These are phyloP conservation scores for Eurytoma adleriae DNA, from an alignment of 2,888 invertebrate species.

Conservation along the genomic window DNA sequence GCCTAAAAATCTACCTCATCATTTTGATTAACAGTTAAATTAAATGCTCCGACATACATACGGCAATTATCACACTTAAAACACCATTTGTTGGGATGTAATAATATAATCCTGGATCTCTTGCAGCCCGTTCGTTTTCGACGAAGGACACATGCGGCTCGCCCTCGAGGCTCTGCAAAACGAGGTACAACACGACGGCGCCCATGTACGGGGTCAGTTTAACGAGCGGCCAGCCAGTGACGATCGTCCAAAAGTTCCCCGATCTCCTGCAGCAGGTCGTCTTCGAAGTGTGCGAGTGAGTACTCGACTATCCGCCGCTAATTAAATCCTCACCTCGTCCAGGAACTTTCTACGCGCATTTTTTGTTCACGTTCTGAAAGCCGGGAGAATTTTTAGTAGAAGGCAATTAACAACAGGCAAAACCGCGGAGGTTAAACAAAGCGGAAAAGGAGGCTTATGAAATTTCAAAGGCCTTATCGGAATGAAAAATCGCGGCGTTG, in stretches of 20 bases:
- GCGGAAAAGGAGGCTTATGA: background rate
- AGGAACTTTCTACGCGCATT: too few species aligned
- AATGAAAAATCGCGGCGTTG: background rate
- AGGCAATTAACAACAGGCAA: too few species aligned
- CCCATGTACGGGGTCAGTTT: conserved; percentile 96
- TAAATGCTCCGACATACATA: too few species aligned
- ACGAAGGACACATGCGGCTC: conserved; percentile 80
- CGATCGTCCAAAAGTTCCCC: conserved; percentile 95
- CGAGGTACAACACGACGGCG: conserved; percentile 94
- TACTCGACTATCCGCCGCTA: conserved; percentile 63
- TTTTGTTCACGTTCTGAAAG: too few species aligned
- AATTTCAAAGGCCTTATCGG: background rate
- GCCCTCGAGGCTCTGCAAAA: conserved; percentile 88
- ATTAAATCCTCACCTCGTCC: too few species aligned
- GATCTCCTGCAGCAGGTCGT: conserved; percentile 94
- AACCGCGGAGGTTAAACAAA: background rate
- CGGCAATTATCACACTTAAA: too few species aligned
- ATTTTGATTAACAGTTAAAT: too few species aligned
- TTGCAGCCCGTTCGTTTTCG: conserved; percentile 75
- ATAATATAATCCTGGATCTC: background rate
- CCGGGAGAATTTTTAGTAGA: too few species aligned
- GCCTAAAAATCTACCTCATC: too few species aligned
- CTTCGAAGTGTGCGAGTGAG: conserved; percentile 95
- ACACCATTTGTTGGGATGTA: background rate
- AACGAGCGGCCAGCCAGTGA: conserved; percentile 94